These are phyloP conservation scores for Drosophila falleni DNA, from an alignment of 2,888 invertebrate species.

Conservation along the genomic window DNA sequence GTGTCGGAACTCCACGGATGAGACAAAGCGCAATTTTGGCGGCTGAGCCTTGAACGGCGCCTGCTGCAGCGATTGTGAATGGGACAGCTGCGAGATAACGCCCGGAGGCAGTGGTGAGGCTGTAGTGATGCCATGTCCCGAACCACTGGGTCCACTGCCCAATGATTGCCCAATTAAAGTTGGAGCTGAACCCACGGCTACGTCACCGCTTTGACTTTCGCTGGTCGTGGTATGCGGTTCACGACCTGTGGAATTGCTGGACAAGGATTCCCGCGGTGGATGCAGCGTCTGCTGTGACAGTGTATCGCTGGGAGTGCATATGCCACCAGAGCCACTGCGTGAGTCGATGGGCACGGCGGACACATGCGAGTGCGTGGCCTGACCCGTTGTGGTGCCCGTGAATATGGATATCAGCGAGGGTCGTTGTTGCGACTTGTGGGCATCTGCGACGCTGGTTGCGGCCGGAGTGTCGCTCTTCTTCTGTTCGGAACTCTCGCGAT, in stretches of 20 bases:
- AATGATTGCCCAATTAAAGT: conserved; percentile 71
- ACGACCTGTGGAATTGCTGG: conserved; percentile 88
- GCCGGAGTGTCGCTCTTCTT: conserved; percentile 85
- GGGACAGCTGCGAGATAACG: conserved; percentile 85
- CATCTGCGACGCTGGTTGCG: conserved; percentile 85
- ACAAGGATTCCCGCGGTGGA: conserved; percentile 87
- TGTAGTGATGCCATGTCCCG: conserved; percentile 68
- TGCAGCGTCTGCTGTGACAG: conserved; percentile 85
- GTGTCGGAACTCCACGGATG: conserved; percentile 92
- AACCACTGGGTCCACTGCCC: conserved; percentile 64
- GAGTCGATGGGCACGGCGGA: conserved; percentile 85
- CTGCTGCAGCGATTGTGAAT: conserved; percentile 85
- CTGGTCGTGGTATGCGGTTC: conserved; percentile 85
- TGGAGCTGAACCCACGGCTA: conserved; percentile 77
- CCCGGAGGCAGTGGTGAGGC: conserved; percentile 79
- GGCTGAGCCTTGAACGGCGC: conserved; percentile 85
- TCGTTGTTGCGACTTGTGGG: conserved; percentile 87
- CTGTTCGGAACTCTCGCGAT: conserved; percentile 84
- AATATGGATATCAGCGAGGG: conserved; percentile 90
- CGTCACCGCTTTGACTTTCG: conserved; percentile 85
- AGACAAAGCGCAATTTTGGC: conserved; percentile 92
- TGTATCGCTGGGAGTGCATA: conserved; percentile 85
- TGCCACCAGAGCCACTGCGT: conserved; percentile 85
- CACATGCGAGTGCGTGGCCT: conserved; percentile 84
- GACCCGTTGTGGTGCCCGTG: conserved; percentile 87